phyloP scores from a whole-genome alignment of 2,113 vertebrate species.

The Gymnocephalus cernua region DNA sequence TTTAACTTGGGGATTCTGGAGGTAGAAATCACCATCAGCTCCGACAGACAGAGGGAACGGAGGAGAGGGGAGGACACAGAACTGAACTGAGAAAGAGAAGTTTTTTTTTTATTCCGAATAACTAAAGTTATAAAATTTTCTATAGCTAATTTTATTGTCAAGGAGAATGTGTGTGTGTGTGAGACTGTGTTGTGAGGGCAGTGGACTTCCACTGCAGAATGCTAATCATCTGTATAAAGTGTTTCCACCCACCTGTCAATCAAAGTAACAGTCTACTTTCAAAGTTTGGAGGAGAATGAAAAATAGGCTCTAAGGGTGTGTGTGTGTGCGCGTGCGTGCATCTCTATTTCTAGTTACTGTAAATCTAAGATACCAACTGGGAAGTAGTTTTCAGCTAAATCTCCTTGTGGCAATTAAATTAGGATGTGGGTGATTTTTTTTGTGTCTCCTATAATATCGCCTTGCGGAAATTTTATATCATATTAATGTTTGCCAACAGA shows the following conservation, averaged over 20 bases:
- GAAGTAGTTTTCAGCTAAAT: neutral
- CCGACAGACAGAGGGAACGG: neutral
- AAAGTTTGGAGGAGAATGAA: slow-evolving; percentile 1
- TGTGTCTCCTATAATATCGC: neutral
- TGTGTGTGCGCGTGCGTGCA: neutral
- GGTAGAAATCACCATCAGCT: slow-evolving; percentile 25
- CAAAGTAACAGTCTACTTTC: slow-evolving; percentile 8
- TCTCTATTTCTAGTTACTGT: neutral
- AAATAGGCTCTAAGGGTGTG: slow-evolving; percentile 21
- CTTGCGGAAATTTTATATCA: neutral
- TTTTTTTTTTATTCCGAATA: no score
- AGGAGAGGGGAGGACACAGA: neutral
- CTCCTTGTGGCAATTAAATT: neutral
- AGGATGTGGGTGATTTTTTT: neutral
- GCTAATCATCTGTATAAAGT: slow-evolving; percentile 15
- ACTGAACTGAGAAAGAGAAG: neutral
- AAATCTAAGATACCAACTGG: neutral
- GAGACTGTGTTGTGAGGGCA: neutral
- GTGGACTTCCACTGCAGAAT: neutral
- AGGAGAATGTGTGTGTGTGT: neutral
- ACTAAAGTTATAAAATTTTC: neutral
- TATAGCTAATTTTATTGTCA: neutral
- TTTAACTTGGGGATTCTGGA: neutral
- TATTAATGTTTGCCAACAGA: neutral
- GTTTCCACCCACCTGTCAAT: slow-evolving; percentile 38